Percentiles rank a stretch among this genome's conserved stretches.
Evolutionary conservation across 92 coral and sea anemone genomes (phyloP).

Genomic region (Bergia puertoricense): DNA sequence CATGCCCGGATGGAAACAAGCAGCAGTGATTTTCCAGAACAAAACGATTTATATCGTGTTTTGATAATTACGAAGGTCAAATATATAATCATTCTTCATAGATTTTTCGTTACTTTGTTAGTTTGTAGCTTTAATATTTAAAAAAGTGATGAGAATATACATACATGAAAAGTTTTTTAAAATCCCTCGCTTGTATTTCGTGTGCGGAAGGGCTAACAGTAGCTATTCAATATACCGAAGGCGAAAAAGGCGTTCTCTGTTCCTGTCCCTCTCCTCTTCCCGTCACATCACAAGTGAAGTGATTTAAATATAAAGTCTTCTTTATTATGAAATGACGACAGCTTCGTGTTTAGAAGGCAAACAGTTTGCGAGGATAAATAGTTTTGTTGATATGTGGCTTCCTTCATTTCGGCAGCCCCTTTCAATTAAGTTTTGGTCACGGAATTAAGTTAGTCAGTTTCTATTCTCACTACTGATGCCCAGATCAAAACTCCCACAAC

Average conservation of each 20-base stretch:
- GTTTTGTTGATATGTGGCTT: conserved; percentile 17
- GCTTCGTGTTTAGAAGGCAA: not conserved
- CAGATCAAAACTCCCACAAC: not conserved
- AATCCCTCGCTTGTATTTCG: no score
- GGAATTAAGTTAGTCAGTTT: not conserved
- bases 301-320: not conserved
- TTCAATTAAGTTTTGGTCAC: not conserved
- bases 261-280: not conserved
- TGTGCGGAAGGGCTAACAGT: no score
- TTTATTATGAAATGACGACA: not conserved
- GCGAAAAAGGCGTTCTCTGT: no score
- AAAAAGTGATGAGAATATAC: no score
- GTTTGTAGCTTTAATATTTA: not conserved
- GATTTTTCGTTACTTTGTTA: not conserved
- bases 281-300: not conserved
- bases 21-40: not conserved
- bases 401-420: conserved; percentile 29
- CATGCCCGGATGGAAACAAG: not conserved
- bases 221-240: no score
- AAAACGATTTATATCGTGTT: not conserved
- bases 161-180: no score
- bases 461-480: not conserved
- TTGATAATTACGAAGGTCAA: not conserved
- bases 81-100: no score
- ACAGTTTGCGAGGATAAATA: not conserved